Conservation (phyloP, 2,797 vertebrate genomes). For the Gorsachius magnificus region DNA sequence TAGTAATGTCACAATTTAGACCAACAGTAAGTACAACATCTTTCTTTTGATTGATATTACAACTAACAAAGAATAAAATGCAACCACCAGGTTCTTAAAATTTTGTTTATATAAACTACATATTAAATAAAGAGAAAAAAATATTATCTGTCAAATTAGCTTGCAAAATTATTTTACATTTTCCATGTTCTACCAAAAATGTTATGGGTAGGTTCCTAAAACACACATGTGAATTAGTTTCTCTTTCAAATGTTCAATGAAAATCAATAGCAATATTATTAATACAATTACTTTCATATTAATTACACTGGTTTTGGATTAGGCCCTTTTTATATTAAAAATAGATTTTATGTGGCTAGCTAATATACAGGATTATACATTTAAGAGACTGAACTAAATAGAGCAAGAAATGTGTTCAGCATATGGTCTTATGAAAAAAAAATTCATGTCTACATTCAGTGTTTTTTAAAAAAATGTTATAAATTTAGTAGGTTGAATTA, state of each 20-base stretch:
- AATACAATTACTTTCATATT: background rate
- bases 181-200: background rate
- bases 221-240: background rate
- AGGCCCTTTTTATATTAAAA: background rate
- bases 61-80: background rate
- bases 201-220: background rate
- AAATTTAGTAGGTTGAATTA: conserved; percentile 61
- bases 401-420: conserved; percentile 23
- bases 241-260: background rate
- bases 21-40: background rate
- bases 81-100: background rate
- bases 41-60: background rate
- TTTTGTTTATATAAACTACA: background rate
- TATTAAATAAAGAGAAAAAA: background rate
- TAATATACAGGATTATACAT: conserved; percentile 6
- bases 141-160: background rate
- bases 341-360: background rate
- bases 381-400: conserved; percentile 4
- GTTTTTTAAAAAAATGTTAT: background rate
- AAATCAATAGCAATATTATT: background rate
- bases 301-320: background rate
- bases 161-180: background rate
- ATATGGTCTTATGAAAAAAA: conserved; percentile 30
- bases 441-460: conserved; percentile 34
- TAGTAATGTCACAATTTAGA: background rate